Base-by-base conservation (phyloP, 2,888 invertebrate species). In the Meiosimyza platycephala region DNA sequence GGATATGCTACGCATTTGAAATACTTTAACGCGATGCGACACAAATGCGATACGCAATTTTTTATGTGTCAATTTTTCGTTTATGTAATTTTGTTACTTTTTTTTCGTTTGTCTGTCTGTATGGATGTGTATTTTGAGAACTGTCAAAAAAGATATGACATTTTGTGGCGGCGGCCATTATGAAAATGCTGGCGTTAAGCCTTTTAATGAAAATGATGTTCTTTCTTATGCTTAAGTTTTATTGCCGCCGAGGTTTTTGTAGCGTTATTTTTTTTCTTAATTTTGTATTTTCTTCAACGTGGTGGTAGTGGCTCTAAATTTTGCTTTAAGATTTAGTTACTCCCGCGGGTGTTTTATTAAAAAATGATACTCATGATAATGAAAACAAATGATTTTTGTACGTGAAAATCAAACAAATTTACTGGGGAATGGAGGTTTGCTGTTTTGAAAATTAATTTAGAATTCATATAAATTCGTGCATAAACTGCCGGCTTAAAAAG, bases 161-260 rank as follows among this genome's bases (percentile, higher is more conserved):
- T 66, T 65, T 51, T 48, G 48, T 64, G 63, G 63, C 63, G 48
- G 69, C 72, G 66, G 74, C 70, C 74, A 72, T 74, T 74, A 74
- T 72, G 62, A 66, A 74, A 72, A 72, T 65, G 54, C 28, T 40
- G 28, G 60, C 71, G 40, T 75, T 75, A 75, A 75, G 66, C 72
- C 72, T 72, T 75, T 72, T 75, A 68, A 59, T 68, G 50, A 68
- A 68, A 48, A n/a, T 48, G 66, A 64, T 64, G 51, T 22, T 22
- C 51, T 51, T 64, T 64, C 64, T 18, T 64, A 5, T 57, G 22
- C 28, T 28, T 57, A 28, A 57, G 57, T 28, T 12, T 57, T 22
- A 15, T 12, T 6, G 57, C 13, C 28, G 22, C 11, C 13, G 15
- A 57, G 28, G 57, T 57, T 28, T 57, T 57, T 22, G 11, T 40